Conservation (phyloP, 2,888 invertebrate genomes). For the Dione vanillae region DNA sequence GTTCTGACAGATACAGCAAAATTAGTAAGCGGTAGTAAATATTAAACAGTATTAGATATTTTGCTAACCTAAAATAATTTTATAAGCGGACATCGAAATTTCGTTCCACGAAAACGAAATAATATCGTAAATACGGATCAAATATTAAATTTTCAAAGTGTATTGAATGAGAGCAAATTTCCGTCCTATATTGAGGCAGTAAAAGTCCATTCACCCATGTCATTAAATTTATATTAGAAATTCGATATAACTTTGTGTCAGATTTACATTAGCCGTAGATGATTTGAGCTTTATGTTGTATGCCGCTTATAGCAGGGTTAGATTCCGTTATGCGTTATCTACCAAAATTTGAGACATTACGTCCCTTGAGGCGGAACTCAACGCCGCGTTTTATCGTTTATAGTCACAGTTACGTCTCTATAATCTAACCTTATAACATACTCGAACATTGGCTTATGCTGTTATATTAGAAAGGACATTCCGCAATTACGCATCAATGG, state of each 20-base stretch:
- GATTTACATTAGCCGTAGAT: not conserved
- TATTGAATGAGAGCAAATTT: not conserved
- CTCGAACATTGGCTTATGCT: not conserved
- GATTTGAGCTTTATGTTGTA: too few relatives aligned
- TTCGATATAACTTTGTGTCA: not conserved
- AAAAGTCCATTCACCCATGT: slow-evolving; percentile 1
- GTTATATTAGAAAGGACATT: slow-evolving; percentile 1
- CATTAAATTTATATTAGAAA: slow-evolving; percentile 13
- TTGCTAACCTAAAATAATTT: not conserved
- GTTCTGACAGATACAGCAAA: not conserved
- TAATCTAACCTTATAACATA: too few relatives aligned
- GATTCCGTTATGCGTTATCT: too few relatives aligned
- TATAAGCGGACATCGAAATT: not conserved
- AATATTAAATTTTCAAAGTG: not conserved
- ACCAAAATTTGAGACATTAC: too few relatives aligned
- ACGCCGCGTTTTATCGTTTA: too few relatives aligned
- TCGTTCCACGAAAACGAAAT: not conserved
- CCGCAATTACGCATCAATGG: slow-evolving; percentile 32
- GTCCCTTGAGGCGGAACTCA: too few relatives aligned
- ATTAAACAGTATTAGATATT: not conserved
- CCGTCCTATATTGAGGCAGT: not conserved
- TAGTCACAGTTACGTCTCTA: too few relatives aligned
- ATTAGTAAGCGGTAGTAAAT: not conserved
- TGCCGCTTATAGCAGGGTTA: too few relatives aligned
- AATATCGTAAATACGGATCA: not conserved